Evolutionary conservation across 1,140 invertebrate genomes (phyloP).

Genomic region (Drosophila lini): DNA sequence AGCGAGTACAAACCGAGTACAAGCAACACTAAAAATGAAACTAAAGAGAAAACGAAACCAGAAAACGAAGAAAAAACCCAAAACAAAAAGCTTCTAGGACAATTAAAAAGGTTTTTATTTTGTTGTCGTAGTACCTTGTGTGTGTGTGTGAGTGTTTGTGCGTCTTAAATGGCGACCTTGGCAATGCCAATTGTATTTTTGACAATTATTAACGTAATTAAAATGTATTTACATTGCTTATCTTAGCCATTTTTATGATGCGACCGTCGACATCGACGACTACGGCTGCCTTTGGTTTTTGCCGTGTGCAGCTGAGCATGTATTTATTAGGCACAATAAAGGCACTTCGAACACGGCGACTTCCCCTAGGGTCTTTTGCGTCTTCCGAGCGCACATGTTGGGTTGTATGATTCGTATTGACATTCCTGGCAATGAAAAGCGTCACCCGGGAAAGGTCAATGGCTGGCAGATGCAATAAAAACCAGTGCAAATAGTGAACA

Average conservation of each 20-base stretch:
- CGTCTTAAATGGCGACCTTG: conserved; percentile 67
- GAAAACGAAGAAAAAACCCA: conserved; percentile 35
- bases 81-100: conserved; percentile 72
- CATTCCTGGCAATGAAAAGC: conserved; percentile 55
- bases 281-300: conserved; percentile 18
- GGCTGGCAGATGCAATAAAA: conserved; percentile 66
- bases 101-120: conserved; percentile 70
- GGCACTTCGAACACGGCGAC: conserved; percentile 43
- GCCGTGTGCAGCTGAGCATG: conserved; percentile 74
- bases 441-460: conserved; percentile 71
- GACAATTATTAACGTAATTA: conserved; percentile 84
- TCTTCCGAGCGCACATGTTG: conserved; percentile 25
- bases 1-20: conserved; percentile 30
- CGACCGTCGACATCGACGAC: conserved; percentile 59
- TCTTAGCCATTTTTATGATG: conserved; percentile 69
- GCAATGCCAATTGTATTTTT: conserved; percentile 79
- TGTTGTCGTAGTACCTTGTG: conserved; percentile 17
- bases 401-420: conserved; percentile 23
- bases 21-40: conserved; percentile 12
- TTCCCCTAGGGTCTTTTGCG: conserved; percentile 28
- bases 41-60: conserved; percentile 11
- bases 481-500: conserved; percentile 33
- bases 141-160: conserved; percentile 17
- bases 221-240: conserved; percentile 80
- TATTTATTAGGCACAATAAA: conserved; percentile 46